Base-by-base conservation (phyloP, 2,797 vertebrate species). In the Epinephelus coioides region DNA sequence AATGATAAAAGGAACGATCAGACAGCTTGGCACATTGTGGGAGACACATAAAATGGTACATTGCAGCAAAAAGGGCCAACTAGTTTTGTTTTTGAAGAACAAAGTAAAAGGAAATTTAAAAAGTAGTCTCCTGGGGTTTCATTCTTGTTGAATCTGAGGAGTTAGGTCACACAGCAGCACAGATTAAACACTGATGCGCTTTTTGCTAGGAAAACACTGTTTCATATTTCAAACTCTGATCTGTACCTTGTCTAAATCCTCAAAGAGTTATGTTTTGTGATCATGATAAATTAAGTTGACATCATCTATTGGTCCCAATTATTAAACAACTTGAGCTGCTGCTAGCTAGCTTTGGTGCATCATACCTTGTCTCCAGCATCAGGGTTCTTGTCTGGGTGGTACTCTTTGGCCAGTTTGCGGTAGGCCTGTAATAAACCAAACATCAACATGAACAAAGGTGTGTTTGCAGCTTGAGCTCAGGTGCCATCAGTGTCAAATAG, bases 361-460 rank as follows among this genome's bases (percentile, higher is more conserved):
- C 91, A 90, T 97, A 99, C 98, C 97, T 98, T 99, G 87, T 99
- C 98, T 72, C 97, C 98, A 59, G 98, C 97, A 88, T 99, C 98
- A 73, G 98, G 98, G 90, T 99, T 99, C 93, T 99, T 99, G 94
- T 99, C 98, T 76, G 98, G 98, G 72, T 99, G 98, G 84, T 98
- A 99, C 59, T 99, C 98, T 94, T 99, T 99, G 82, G 98, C 98
- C 93, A 98, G 82, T 86, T 99, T 98, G 65, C 97, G 96, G 89
- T 98, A 98, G 18, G 98, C 97, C 98, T 99, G 90, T 13, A 94
- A 89, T 56, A 73, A 80, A 86, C 1, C 6, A 69, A 62, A 82
- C 51, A 79, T n/a, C 40, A 49, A n/a, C 3, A 13, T 73, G 5
- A 85, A 63, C 2, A 78, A 75, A 63, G 9, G 38, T 51, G 23